Evolutionary conservation across 2,113 vertebrate species (phyloP).

Genomic region (Oxygymnocypris stewartii): DNA sequence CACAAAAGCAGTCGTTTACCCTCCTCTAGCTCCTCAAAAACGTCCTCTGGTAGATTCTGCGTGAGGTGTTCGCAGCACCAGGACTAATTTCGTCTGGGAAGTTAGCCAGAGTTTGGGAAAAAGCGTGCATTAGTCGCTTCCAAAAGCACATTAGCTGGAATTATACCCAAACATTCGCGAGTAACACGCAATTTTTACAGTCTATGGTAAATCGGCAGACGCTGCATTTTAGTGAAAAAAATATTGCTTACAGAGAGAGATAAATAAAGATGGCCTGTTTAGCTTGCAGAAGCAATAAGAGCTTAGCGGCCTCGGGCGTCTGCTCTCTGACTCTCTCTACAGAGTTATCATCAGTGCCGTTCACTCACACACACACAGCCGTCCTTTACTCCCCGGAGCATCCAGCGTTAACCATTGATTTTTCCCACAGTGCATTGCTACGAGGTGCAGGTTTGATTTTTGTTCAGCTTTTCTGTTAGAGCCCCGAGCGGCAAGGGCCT

Average conservation of each 20-base stretch:
- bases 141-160: constrained; percentile 26
- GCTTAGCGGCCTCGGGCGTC: constrained; percentile 16
- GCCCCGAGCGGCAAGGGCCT: constrained; percentile 2
- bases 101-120: background rate
- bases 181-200: no score
- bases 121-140: background rate
- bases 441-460: constrained; percentile 51
- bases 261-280: constrained; percentile 37
- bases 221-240: constrained; percentile 31
- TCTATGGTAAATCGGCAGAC: no score
- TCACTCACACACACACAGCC: no score
- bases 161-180: constrained; percentile 3
- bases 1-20: background rate
- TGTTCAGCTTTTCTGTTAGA: constrained; percentile 53
- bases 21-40: no score
- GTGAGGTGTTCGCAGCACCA: background rate
- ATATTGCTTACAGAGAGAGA: constrained; percentile 39
- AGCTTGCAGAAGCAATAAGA: constrained; percentile 24
- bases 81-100: background rate
- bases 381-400: constrained; percentile 39
- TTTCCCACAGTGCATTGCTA: constrained; percentile 52
- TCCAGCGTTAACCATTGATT: constrained; percentile 53
- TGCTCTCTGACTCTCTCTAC: constrained; percentile 19
- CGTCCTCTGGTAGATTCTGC: background rate
- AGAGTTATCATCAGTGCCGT: no score